These are phyloP conservation scores for Cherax quadricarinatus DNA, from an alignment of 1,140 invertebrate genomes.

Conservation along the genomic window DNA sequence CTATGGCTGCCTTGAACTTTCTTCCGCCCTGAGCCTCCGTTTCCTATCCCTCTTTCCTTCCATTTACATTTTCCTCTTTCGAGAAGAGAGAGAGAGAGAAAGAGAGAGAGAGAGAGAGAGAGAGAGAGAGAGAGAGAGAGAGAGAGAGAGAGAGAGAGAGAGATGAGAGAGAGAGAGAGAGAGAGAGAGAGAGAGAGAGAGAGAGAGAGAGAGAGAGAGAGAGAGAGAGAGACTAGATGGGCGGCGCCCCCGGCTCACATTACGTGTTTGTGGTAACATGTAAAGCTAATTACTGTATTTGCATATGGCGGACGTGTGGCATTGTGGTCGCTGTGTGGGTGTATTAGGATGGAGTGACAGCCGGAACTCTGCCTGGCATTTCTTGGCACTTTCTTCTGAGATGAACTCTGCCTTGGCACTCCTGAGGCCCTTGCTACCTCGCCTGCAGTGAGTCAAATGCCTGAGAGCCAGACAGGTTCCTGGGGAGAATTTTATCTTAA, in stretches of 20 bases:
- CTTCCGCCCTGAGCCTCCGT: background rate
- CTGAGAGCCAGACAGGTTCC: no score
- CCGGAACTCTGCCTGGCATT: constrained; percentile 12
- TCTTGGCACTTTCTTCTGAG: background rate
- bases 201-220: background rate
- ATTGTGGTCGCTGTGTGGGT: constrained; percentile 22
- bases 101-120: background rate
- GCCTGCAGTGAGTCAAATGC: background rate
- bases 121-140: background rate
- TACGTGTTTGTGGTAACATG: constrained; percentile 41
- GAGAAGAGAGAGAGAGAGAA: background rate
- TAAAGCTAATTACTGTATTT: constrained; percentile 45
- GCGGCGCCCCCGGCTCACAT: constrained; percentile 7
- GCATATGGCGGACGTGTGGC: constrained; percentile 32
- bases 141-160: background rate
- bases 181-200: background rate
- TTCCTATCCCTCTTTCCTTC: background rate
- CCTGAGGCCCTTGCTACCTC: background rate
- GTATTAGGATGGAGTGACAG: constrained; percentile 10
- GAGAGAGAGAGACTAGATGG: background rate
- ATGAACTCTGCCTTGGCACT: background rate
- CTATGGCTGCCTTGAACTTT: background rate
- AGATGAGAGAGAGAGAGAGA: background rate
- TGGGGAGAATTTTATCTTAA: background rate
- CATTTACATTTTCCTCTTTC: background rate